Evolutionary conservation across 2,888 invertebrate genomes (phyloP).

Genomic region (Amphimallon solstitiale): DNA sequence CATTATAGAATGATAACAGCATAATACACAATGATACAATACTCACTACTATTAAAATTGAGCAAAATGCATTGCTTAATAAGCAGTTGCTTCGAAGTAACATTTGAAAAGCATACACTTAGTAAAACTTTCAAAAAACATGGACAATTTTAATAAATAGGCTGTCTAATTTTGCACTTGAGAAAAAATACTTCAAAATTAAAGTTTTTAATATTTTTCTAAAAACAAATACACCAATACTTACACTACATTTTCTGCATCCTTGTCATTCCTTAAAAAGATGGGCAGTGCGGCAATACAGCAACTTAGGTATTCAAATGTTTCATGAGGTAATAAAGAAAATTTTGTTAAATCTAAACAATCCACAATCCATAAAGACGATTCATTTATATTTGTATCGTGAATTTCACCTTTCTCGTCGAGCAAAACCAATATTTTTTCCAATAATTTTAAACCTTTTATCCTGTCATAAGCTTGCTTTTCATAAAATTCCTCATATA

Average conservation of each 20-base stretch:
- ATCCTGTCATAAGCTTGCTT: constrained; percentile 33
- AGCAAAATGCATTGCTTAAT: too few relatives aligned
- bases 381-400: background rate
- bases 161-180: too few relatives aligned
- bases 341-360: background rate
- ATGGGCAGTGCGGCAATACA: constrained; percentile 47
- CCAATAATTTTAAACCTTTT: constrained; percentile 50
- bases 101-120: too few relatives aligned
- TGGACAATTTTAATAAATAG: too few relatives aligned
- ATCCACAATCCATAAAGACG: constrained; percentile 38
- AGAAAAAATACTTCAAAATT: too few relatives aligned
- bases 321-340: constrained; percentile 4
- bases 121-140: too few relatives aligned
- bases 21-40: too few relatives aligned
- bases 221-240: too few relatives aligned
- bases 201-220: too few relatives aligned
- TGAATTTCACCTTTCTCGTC: background rate
- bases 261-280: constrained; percentile 42
- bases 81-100: too few relatives aligned
- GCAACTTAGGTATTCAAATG: constrained; percentile 44
- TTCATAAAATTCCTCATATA: constrained; percentile 49
- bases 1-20: too few relatives aligned
- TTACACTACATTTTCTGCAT: constrained; percentile 47
- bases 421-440: constrained; percentile 35
- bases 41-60: too few relatives aligned